Evolutionary conservation across 92 coral and sea anemone genomes (phyloP).

Genomic region (Blastomussa wellsi): DNA sequence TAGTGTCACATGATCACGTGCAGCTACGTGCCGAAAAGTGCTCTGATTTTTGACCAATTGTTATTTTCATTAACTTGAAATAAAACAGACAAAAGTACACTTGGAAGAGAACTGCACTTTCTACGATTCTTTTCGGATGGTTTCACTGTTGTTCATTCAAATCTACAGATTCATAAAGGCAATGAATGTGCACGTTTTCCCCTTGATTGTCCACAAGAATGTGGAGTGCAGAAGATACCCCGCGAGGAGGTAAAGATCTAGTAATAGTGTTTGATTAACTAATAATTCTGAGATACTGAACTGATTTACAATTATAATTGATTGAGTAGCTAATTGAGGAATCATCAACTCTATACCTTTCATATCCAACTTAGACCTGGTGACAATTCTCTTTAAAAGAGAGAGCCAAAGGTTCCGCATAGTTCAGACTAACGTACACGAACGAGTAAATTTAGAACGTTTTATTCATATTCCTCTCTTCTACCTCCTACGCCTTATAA

Average conservation of each 20-base stretch:
- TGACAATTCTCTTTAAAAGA: too few relatives aligned
- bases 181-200: conserved; percentile 17
- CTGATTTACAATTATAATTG: neutral
- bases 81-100: neutral
- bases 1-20: too few relatives aligned
- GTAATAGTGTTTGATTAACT: neutral
- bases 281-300: neutral
- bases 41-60: neutral
- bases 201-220: conserved; percentile 28
- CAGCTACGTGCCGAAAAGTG: neutral
- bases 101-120: neutral
- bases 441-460: too few relatives aligned
- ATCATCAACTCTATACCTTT: too few relatives aligned
- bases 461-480: too few relatives aligned
- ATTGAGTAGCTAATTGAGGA: neutral
- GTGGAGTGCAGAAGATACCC: conserved; percentile 22
- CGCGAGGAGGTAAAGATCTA: conserved; percentile 23
- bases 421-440: too few relatives aligned
- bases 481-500: too few relatives aligned
- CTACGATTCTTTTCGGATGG: neutral
- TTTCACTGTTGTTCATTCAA: neutral
- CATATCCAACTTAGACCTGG: too few relatives aligned
- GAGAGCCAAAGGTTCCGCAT: too few relatives aligned
- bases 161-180: conserved; percentile 9
- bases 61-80: neutral